These are phyloP conservation scores for Atopsyche davidsoni DNA, from an alignment of 1,140 invertebrate genomes.

Conservation along the genomic window DNA sequence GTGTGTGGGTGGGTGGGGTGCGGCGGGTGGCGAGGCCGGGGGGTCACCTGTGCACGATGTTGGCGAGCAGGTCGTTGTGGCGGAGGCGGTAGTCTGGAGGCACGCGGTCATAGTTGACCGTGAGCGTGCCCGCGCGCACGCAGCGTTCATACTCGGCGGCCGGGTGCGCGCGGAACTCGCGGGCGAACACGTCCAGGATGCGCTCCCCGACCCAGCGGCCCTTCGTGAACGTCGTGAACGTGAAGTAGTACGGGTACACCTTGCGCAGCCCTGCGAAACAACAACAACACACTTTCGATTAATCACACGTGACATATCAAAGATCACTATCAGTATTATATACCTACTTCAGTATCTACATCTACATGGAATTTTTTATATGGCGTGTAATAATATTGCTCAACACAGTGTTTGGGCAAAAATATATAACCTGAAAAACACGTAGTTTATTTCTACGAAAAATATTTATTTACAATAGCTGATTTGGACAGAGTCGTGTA, in stretches of 20 bases:
- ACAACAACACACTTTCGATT: background rate
- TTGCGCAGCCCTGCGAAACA: conserved; percentile 80
- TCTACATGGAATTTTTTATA: too few species aligned
- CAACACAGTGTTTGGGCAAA: too few species aligned
- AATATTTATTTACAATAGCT: too few species aligned
- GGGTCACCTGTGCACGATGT: conserved; percentile 86
- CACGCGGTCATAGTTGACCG: conserved; percentile 91
- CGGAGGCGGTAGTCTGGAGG: conserved; percentile 87
- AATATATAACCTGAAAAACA: too few species aligned
- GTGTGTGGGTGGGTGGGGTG: background rate
- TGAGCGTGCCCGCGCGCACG: conserved; percentile 84
- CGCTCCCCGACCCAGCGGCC: conserved; percentile 94
- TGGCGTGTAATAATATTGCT: too few species aligned
- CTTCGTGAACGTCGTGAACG: conserved; percentile 95
- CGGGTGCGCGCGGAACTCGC: conserved; percentile 90
- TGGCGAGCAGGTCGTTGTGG: conserved; percentile 90
- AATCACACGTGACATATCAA: too few species aligned
- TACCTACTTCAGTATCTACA: too few species aligned
- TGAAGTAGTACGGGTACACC: conserved; percentile 98
- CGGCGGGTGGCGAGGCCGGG: background rate
- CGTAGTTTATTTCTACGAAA: too few species aligned
- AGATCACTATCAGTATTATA: too few species aligned
- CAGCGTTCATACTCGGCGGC: conserved; percentile 88
- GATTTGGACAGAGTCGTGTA: too few species aligned
- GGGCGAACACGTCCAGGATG: conserved; percentile 88